These are phyloP conservation scores for Lepeophtheirus salmonis DNA, from an alignment of 1,140 invertebrate species.

Conservation along the genomic window DNA sequence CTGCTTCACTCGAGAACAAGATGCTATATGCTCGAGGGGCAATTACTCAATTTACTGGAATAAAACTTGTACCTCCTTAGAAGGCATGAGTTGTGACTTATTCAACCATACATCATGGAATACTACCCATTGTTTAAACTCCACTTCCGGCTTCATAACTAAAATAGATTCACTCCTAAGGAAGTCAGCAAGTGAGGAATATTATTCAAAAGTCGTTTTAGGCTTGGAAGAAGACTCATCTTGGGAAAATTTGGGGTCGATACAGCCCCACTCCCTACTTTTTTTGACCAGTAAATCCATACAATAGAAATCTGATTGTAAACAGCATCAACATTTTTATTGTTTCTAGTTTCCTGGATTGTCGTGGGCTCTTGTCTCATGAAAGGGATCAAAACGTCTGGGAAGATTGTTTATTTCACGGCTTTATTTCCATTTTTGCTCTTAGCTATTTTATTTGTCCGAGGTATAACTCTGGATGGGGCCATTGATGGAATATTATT, in stretches of 20 bases:
- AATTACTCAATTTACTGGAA: background rate
- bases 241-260: constrained; percentile 5
- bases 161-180: background rate
- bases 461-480: constrained; percentile 50
- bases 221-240: background rate
- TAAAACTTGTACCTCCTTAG: background rate
- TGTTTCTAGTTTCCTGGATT: constrained; percentile 48
- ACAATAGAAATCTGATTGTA: too few species aligned
- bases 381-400: constrained; percentile 62
- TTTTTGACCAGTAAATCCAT: background rate
- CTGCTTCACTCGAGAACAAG: constrained; percentile 12
- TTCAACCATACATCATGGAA: background rate
- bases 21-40: background rate
- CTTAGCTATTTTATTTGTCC: constrained; percentile 52
- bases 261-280: background rate
- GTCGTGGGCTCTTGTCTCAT: constrained; percentile 58
- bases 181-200: constrained; percentile 4
- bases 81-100: background rate
- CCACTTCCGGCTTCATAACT: background rate
- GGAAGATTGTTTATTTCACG: constrained; percentile 66
- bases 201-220: background rate
- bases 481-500: constrained; percentile 22
- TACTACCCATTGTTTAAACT: background rate
- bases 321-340: constrained; percentile 15
- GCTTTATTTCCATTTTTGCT: constrained; percentile 68